A percentile compares a stretch with the other conserved stretches of the same genome.
Conservation (phyloP, 2,888 invertebrate species). For the Slavum lentiscoides region DNA sequence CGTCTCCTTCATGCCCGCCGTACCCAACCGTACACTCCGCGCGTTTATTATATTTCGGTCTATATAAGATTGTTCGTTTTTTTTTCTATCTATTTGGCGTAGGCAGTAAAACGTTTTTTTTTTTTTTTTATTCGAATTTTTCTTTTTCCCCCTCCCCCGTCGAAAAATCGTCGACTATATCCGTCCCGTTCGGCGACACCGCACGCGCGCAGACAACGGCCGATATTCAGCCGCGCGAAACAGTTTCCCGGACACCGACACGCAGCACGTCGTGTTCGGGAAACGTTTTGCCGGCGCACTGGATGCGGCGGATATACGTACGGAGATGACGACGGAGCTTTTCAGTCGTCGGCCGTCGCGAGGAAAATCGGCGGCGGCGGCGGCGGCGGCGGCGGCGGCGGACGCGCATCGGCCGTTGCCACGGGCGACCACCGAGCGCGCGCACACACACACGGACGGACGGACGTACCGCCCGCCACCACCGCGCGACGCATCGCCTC, state of each 20-base stretch:
- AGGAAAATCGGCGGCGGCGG: slow-evolving; percentile 1
- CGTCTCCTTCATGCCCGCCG: slow-evolving; percentile 13
- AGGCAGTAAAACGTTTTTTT: no score
- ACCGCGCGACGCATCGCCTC: background rate
- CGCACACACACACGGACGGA: background rate
- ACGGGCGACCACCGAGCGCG: slow-evolving; percentile 17
- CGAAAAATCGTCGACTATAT: no score
- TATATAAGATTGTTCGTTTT: no score
- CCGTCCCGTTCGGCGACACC: no score
- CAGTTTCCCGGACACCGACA: background rate
- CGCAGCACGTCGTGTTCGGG: background rate
- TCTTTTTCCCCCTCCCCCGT: no score
- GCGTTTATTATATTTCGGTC: background rate
- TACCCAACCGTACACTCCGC: background rate
- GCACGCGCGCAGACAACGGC: no score
- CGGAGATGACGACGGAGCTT: background rate
- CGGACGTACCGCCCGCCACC: background rate
- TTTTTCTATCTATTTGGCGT: no score
- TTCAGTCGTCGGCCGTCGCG: background rate
- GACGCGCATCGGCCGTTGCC: slow-evolving; percentile 25
- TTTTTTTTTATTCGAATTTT: no score
- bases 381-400: slow-evolving; percentile 20
- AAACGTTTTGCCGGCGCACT: slow-evolving; percentile 25
- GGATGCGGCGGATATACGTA: background rate
- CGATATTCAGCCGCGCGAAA: no score